A percentile compares a stretch with the other conserved stretches of the same genome.
phyloP scores from a whole-genome alignment of 2,888 invertebrate species.

The Busseola fusca region DNA sequence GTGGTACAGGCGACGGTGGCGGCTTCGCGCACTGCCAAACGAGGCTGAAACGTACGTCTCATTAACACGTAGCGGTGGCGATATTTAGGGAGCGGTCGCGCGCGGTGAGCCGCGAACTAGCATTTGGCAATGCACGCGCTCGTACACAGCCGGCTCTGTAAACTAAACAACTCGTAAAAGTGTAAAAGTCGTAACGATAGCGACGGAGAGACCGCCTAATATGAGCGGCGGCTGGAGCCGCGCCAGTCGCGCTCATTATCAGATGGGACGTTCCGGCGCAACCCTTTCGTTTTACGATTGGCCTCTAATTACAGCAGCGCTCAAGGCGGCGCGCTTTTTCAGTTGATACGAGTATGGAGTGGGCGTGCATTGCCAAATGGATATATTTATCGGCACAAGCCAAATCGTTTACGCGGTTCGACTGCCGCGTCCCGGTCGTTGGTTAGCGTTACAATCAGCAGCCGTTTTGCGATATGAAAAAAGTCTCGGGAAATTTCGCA shows the following conservation, averaged over 20 bases:
- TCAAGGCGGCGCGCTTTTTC: conserved; percentile 86
- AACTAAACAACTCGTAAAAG: conserved; percentile 89
- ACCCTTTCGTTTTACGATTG: conserved; percentile 89
- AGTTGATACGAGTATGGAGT: conserved; percentile 76
- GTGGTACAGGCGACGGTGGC: conserved; percentile 55
- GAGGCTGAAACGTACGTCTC: conserved; percentile 82
- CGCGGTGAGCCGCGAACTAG: conserved; percentile 88
- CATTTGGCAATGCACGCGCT: conserved; percentile 85
- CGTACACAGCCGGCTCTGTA: conserved; percentile 81
- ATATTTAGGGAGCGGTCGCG: conserved; percentile 83
- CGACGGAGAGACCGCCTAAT: conserved; percentile 83
- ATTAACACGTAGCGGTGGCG: conserved; percentile 82
- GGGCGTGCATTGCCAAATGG: conserved; percentile 83
- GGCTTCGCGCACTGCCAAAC: conserved; percentile 77
- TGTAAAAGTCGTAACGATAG: conserved; percentile 89
- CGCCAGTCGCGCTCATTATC: conserved; percentile 88
- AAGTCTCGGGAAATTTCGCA: conserved; percentile 82
- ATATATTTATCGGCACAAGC: conserved; percentile 82
- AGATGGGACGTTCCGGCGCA: conserved; percentile 86
- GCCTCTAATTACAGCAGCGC: conserved; percentile 87
- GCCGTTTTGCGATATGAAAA: conserved; percentile 83
- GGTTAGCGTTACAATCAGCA: conserved; percentile 72
- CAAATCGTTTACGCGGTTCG: conserved; percentile 82
- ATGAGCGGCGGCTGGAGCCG: conserved; percentile 86
- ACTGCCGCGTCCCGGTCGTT: conserved; percentile 72